These are phyloP conservation scores for Euplexia lucipara DNA, from an alignment of 2,888 invertebrate genomes.

Conservation along the genomic window DNA sequence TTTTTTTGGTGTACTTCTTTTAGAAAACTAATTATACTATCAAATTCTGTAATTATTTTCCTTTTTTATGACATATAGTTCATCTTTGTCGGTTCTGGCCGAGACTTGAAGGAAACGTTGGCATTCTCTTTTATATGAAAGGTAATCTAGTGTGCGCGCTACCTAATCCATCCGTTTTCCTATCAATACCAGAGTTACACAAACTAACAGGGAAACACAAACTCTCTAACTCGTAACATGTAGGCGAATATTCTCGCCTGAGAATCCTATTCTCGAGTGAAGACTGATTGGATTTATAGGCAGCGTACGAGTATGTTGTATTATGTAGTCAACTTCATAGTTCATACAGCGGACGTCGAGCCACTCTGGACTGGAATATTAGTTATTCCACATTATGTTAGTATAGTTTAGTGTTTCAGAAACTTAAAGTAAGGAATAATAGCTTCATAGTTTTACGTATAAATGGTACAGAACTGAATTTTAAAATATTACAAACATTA, in stretches of 20 bases:
- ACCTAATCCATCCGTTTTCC: not conserved
- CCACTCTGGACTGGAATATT: not conserved
- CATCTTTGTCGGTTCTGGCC: too few species aligned
- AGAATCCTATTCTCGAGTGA: slow-evolving; percentile 27
- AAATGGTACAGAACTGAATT: not conserved
- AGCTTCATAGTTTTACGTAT: too few species aligned
- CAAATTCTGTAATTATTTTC: too few species aligned
- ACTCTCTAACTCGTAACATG: slow-evolving; percentile 15
- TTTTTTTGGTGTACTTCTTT: too few species aligned
- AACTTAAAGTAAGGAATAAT: not conserved
- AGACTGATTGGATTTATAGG: slow-evolving; percentile 28
- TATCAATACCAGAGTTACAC: slow-evolving; percentile 33
- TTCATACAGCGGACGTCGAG: not conserved
- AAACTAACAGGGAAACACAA: slow-evolving; percentile 18
- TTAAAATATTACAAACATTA: too few species aligned
- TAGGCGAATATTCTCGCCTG: slow-evolving; percentile 32
- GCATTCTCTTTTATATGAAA: too few species aligned
- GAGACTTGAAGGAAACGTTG: too few species aligned
- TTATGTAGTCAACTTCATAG: slow-evolving; percentile 18
- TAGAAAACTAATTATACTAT: too few species aligned
- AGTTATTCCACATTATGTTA: not conserved
- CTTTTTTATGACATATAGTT: too few species aligned
- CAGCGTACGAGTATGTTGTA: not conserved
- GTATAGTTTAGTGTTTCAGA: not conserved
- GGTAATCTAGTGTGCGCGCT: not conserved